phyloP scores from a whole-genome alignment of 2,888 invertebrate species.

The Vanessa cardui region DNA sequence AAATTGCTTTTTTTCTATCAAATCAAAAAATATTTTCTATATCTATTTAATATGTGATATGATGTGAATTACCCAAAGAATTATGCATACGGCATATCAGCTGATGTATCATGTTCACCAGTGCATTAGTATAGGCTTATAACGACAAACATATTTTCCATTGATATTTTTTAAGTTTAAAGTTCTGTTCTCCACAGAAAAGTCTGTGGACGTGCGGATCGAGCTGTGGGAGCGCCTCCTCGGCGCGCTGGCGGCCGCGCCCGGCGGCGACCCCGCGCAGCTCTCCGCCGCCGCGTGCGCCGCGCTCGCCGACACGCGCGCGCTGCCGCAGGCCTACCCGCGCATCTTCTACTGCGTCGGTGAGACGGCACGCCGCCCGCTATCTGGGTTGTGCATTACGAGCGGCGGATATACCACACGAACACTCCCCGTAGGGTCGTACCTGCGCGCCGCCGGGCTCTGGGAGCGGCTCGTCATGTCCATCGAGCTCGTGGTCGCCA shows the following conservation, averaged over 20 bases:
- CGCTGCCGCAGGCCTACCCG: slow-evolving; percentile 51
- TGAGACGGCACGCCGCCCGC: slow-evolving; percentile 35
- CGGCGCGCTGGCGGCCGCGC: slow-evolving; percentile 43
- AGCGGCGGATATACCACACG: too few relatives aligned
- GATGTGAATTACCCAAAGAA: too few relatives aligned
- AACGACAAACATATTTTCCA: too few relatives aligned
- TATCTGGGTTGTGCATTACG: not conserved
- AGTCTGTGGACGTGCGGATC: slow-evolving; percentile 21
- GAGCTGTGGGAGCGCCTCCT: slow-evolving; percentile 57
- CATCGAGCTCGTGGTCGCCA: slow-evolving; percentile 85
- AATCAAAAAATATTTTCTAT: too few relatives aligned
- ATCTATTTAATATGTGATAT: too few relatives aligned
- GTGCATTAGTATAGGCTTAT: too few relatives aligned
- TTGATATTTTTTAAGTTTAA: too few relatives aligned
- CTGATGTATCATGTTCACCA: too few relatives aligned
- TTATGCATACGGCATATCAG: too few relatives aligned
- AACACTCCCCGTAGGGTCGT: slow-evolving; percentile 47
- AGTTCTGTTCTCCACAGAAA: not conserved
- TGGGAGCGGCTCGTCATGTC: slow-evolving; percentile 90
- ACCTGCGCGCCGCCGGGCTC: slow-evolving; percentile 85
- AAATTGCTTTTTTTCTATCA: too few relatives aligned
- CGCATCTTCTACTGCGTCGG: slow-evolving; percentile 57
- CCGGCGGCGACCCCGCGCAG: slow-evolving; percentile 36
- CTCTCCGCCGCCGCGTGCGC: slow-evolving; percentile 46
- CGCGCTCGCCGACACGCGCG: slow-evolving; percentile 45